Evolutionary conservation across 2,888 invertebrate genomes (phyloP).

Genomic region (Clusia tigrina): DNA sequence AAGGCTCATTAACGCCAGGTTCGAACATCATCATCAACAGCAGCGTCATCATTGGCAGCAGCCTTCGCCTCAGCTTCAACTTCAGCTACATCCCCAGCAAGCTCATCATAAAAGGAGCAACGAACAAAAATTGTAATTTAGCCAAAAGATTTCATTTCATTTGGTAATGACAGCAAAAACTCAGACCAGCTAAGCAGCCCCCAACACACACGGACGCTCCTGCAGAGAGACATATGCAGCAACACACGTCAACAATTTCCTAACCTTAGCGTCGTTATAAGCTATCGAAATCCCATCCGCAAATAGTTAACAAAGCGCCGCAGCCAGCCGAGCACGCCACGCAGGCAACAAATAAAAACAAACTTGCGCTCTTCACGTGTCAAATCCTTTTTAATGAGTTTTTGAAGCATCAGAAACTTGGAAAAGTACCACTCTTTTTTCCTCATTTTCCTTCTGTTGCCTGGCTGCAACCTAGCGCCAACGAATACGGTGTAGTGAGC

Average conservation of each 20-base stretch:
- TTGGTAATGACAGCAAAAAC: constrained; percentile 17
- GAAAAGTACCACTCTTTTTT: constrained; percentile 45
- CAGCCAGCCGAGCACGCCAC: background rate
- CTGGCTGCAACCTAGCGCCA: background rate
- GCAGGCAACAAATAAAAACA: constrained; percentile 42
- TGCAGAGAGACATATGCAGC: background rate
- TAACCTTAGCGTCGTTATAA: constrained; percentile 23
- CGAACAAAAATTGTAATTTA: constrained; percentile 21
- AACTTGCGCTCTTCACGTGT: constrained; percentile 58
- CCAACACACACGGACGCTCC: background rate
- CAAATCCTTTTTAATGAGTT: constrained; percentile 61
- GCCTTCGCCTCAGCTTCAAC: no score
- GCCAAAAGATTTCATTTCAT: constrained; percentile 22
- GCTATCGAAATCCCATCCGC: constrained; percentile 55
- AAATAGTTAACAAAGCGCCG: constrained; percentile 40
- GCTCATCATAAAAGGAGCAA: constrained; percentile 1
- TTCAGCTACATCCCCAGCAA: no score
- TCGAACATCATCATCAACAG: constrained; percentile 49
- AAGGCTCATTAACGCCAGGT: constrained; percentile 57
- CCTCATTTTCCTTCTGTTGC: background rate
- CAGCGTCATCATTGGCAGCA: no score
- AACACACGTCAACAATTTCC: background rate
- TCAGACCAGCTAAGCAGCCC: background rate
- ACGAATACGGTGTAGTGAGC: background rate
- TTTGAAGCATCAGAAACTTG: constrained; percentile 56